phyloP scores from a whole-genome alignment of 2,888 invertebrate species.

The Oegoconia quadripuncta region DNA sequence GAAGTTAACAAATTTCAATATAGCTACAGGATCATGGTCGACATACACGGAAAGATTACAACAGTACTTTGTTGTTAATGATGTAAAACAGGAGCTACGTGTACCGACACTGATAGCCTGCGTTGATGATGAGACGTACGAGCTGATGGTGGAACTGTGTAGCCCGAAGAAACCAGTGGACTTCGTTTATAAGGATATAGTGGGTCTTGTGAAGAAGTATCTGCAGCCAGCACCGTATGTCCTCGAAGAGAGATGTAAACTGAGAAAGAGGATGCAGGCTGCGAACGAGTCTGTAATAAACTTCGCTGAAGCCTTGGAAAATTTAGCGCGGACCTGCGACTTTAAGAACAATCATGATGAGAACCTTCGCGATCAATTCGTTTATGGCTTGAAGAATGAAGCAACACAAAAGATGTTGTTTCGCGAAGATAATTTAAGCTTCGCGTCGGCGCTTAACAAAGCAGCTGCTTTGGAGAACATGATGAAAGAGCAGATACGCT shows the following conservation, averaged over 20 bases:
- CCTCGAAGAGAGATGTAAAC: constrained; percentile 1
- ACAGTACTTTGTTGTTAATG: constrained; percentile 10
- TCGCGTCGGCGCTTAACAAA: neutral
- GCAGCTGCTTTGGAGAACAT: constrained; percentile 4
- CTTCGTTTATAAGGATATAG: constrained; percentile 1
- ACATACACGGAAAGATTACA: constrained; percentile 7
- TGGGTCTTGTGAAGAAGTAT: constrained; percentile 3
- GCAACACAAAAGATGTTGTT: constrained; percentile 3
- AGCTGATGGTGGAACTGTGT: constrained; percentile 9
- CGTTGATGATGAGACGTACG: constrained; percentile 5
- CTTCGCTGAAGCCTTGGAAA: constrained; percentile 3
- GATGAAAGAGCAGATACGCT: neutral
- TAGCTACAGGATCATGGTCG: constrained; percentile 4
- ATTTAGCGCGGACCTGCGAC: constrained; percentile 5
- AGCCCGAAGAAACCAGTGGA: constrained; percentile 5
- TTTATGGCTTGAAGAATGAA: constrained; percentile 7
- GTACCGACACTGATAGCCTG: constrained; percentile 5
- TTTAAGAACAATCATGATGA: constrained; percentile 5
- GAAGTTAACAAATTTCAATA: constrained; percentile 1
- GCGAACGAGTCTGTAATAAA: neutral
- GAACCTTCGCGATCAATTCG: constrained; percentile 9
- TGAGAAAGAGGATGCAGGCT: constrained; percentile 1
- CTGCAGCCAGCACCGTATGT: constrained; percentile 4
- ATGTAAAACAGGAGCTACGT: constrained; percentile 3
- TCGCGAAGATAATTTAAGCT: constrained; percentile 3